Conservation (phyloP, 2,113 vertebrate genomes). For the Pelusios castaneus region DNA sequence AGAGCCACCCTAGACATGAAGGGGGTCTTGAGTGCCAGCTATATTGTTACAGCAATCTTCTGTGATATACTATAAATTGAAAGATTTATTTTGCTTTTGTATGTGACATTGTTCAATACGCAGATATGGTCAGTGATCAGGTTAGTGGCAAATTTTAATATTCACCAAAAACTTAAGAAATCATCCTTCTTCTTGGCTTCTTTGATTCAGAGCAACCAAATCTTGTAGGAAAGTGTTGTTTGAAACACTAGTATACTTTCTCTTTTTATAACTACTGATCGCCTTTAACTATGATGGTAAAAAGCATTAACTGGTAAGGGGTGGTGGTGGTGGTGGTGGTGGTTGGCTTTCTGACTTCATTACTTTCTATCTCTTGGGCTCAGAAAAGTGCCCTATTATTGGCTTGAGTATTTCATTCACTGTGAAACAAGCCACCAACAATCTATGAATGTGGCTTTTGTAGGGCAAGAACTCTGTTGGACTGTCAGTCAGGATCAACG, state of each 20-base stretch:
- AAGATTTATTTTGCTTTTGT: neutral
- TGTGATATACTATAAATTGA: neutral
- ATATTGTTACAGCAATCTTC: neutral
- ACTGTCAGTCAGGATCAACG: neutral
- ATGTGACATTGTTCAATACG: neutral
- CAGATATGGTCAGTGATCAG: neutral
- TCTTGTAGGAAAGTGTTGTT: neutral
- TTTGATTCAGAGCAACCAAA: neutral
- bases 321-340: accelerated
- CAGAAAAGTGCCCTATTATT: accelerated
- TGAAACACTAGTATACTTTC: neutral
- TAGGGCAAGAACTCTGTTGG: neutral
- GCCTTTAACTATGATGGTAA: neutral
- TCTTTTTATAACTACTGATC: accelerated
- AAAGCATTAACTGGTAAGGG: neutral
- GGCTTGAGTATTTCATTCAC: neutral
- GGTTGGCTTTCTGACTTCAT: neutral
- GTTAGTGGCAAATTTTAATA: neutral
- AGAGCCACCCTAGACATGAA: neutral
- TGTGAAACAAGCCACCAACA: neutral
- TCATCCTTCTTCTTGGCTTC: neutral
- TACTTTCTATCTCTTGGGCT: accelerated
- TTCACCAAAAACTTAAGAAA: neutral
- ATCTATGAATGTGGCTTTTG: neutral
- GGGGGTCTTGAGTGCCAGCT: neutral